Evolutionary conservation across 2,888 invertebrate species (phyloP).

Genomic region (Parthenolecanium corni): DNA sequence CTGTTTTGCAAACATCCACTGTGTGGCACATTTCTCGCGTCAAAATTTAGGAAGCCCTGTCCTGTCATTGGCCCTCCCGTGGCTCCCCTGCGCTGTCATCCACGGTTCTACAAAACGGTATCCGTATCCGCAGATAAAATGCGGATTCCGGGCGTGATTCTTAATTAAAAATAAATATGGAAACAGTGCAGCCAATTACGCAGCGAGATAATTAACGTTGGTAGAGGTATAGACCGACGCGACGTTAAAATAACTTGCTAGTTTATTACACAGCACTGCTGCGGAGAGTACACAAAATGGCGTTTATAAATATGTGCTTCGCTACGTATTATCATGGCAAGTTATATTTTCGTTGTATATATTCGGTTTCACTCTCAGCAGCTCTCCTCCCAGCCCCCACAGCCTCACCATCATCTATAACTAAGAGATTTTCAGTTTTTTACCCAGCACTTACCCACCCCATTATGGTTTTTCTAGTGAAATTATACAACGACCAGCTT

Average conservation of each 20-base stretch:
- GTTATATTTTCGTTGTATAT: background rate
- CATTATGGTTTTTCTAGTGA: background rate
- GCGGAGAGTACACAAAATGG: background rate
- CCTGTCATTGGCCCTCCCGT: background rate
- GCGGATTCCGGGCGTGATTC: slow-evolving; percentile 7
- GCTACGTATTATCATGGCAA: no score
- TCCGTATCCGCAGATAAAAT: slow-evolving; percentile 9
- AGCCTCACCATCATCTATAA: no score
- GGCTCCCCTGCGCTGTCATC: background rate
- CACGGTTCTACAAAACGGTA: slow-evolving; percentile 1
- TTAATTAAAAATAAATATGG: slow-evolving; percentile 24
- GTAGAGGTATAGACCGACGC: background rate
- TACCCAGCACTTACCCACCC: background rate
- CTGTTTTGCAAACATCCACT: no score
- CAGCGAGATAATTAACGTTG: slow-evolving; percentile 7
- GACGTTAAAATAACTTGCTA: slow-evolving; percentile 15
- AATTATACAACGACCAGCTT: no score
- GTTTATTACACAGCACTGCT: slow-evolving; percentile 7
- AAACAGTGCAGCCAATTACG: slow-evolving; percentile 22
- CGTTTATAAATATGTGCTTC: background rate
- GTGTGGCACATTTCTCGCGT: no score
- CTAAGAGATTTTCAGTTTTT: no score
- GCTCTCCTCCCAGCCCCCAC: background rate
- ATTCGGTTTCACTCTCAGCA: background rate
- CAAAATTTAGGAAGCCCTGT: no score